Conservation (phyloP, 2,797 vertebrate genomes). For the Parambassis ranga region DNA sequence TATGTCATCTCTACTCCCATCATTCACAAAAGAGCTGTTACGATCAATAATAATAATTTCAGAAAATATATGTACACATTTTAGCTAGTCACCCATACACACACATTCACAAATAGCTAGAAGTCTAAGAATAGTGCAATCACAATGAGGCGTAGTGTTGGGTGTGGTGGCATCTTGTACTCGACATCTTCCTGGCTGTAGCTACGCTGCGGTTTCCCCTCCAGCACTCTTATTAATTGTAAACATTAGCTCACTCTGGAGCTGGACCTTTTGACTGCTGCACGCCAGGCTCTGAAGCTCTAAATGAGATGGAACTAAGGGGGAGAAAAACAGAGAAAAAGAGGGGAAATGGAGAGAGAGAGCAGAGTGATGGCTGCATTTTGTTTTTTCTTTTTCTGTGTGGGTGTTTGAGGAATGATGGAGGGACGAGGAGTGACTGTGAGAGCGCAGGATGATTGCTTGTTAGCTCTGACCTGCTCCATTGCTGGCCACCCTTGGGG, state of each 20-base stretch:
- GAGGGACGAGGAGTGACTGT: conserved; percentile 44
- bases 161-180: conserved; percentile 54
- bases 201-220: conserved; percentile 53
- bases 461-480: conserved; percentile 65
- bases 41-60: conserved; percentile 2
- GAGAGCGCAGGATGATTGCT: conserved; percentile 59
- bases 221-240: conserved; percentile 67
- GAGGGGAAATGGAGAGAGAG: not conserved
- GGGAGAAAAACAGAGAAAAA: not conserved
- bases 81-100: conserved; percentile 4
- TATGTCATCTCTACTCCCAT: too few relatives aligned
- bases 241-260: conserved; percentile 71
- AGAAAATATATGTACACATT: conserved; percentile 24
- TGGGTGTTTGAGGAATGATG: conserved; percentile 62
- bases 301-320: conserved; percentile 34
- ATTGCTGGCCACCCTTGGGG: conserved; percentile 63
- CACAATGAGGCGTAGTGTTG: conserved; percentile 25
- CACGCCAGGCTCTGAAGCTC: conserved; percentile 36
- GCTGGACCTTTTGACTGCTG: conserved; percentile 19
- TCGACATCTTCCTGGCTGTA: conserved; percentile 41
- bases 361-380: conserved; percentile 28
- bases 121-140: conserved; percentile 32
- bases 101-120: conserved; percentile 4
- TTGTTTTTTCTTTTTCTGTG: conserved; percentile 49
- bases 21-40: too few relatives aligned